Evolutionary conservation across 2,888 invertebrate species (phyloP).

Genomic region (Zhuqinia jingwanae): DNA sequence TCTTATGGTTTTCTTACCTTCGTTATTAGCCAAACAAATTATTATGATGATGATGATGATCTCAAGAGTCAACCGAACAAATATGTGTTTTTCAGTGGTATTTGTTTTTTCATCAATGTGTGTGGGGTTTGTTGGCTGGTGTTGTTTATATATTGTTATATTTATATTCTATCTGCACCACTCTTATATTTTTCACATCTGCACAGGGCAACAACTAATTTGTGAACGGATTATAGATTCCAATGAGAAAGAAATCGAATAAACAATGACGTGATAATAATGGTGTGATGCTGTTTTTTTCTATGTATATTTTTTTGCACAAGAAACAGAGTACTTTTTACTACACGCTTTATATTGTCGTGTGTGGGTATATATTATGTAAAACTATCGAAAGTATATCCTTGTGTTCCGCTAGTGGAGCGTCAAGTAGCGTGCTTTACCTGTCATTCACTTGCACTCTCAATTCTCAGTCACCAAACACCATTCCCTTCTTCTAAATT

Average conservation of each 20-base stretch:
- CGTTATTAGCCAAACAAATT: not conserved
- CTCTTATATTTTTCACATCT: slow-evolving; percentile 15
- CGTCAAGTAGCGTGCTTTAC: slow-evolving; percentile 57
- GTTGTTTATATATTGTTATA: too few relatives aligned
- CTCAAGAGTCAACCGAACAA: not conserved
- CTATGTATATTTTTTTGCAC: not conserved
- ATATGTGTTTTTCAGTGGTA: slow-evolving; percentile 10
- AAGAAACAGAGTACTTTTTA: not conserved
- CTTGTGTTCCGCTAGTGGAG: slow-evolving; percentile 42
- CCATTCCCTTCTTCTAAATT: slow-evolving; percentile 34
- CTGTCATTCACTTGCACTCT: slow-evolving; percentile 61
- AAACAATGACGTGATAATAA: slow-evolving; percentile 31
- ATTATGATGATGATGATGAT: not conserved
- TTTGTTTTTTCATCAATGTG: slow-evolving; percentile 16
- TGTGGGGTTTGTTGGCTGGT: too few relatives aligned
- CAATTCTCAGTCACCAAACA: slow-evolving; percentile 58
- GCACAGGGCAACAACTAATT: slow-evolving; percentile 13
- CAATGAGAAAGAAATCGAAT: slow-evolving; percentile 7
- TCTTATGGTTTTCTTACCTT: slow-evolving; percentile 31
- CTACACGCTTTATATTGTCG: too few relatives aligned
- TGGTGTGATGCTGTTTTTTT: not conserved
- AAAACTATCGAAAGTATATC: slow-evolving; percentile 37
- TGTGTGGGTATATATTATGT: too few relatives aligned
- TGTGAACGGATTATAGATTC: slow-evolving; percentile 1
- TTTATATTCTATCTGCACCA: not conserved